These are phyloP conservation scores for Empidonax alnorum DNA, from an alignment of 2,113 vertebrate genomes.

Conservation along the genomic window DNA sequence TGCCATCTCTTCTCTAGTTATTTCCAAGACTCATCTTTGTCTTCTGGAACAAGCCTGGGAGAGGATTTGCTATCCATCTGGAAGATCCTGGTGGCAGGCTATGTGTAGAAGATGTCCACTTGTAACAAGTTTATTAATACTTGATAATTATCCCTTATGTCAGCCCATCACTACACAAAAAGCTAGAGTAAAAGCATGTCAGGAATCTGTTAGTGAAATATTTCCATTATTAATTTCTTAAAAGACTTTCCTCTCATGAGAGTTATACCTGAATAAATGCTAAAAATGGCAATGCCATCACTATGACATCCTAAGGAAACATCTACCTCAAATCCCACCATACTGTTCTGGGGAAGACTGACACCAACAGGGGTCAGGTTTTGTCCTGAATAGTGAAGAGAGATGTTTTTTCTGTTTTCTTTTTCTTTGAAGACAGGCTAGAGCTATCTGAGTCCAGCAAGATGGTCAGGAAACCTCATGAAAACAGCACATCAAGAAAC, in stretches of 20 bases:
- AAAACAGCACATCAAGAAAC: neutral
- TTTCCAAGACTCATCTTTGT: neutral
- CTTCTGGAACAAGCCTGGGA: neutral
- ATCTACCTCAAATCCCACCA: neutral
- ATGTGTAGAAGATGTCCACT: neutral
- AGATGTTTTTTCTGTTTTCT: neutral
- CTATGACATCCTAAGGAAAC: neutral
- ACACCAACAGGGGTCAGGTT: neutral
- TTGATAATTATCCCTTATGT: neutral
- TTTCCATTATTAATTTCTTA: neutral
- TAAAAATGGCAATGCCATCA: neutral
- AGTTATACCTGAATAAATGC: neutral
- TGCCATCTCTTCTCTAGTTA: neutral
- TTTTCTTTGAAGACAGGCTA: neutral
- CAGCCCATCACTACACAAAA: neutral
- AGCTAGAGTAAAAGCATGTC: neutral
- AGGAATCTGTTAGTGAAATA: neutral
- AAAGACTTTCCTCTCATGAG: neutral
- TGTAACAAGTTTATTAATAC: neutral
- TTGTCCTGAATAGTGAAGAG: neutral
- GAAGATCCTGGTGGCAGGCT: neutral
- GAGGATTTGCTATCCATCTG: neutral
- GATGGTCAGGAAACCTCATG: neutral
- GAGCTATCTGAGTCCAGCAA: neutral
- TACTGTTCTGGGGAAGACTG: neutral